Evolutionary conservation across 2,113 vertebrate species (phyloP), one percentile per base, ranked within the genome.

Genomic region (Istiophorus platypterus): DNA sequence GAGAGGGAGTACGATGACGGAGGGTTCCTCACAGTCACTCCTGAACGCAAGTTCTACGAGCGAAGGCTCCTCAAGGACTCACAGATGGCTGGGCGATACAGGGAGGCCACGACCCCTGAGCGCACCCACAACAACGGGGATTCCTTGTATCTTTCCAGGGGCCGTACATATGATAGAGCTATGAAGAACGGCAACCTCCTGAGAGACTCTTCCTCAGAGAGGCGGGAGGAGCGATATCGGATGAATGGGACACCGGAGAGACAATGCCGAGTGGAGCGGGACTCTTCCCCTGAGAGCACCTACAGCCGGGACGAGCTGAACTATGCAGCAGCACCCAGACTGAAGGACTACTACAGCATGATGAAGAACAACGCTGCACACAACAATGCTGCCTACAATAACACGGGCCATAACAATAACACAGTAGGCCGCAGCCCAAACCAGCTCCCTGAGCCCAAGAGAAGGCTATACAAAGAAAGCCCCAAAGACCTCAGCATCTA

Each of bases 401-500:
- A 89, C 74, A 68, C 86, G 12, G 92, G 83, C 79, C 85, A 92
- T 0, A 96, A 96, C 69, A 90, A 89, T 79, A 91, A 90, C 54
- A 29, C 86, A 37, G 87, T 56, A 0, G 86, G 92, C 89, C 92
- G 86, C 82, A 91, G 88, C 79, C 87, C 93, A 51, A 94, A 94
- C 85, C 96, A 96, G 51, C 91, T 84, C 37, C 92, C 95, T 0
- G 96, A 98, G 93, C 97, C 96, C 91, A 97, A 96, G 85, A 93
- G 97, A 90, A 94, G 96, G 86, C 95, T 96, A 8, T 97, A 97
- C 94, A 98, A 96, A 94, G 98, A 99, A 82, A 98, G 97, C 93
- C 97, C 96, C 94, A 97, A 97, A 67, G 98, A 99, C 95, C 98
- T 99, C 92, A 99, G 98, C 88, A 99, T 99, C 95, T 99, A 95